Conservation (phyloP, 2,113 vertebrate species). For the Ammodytes dubius region DNA sequence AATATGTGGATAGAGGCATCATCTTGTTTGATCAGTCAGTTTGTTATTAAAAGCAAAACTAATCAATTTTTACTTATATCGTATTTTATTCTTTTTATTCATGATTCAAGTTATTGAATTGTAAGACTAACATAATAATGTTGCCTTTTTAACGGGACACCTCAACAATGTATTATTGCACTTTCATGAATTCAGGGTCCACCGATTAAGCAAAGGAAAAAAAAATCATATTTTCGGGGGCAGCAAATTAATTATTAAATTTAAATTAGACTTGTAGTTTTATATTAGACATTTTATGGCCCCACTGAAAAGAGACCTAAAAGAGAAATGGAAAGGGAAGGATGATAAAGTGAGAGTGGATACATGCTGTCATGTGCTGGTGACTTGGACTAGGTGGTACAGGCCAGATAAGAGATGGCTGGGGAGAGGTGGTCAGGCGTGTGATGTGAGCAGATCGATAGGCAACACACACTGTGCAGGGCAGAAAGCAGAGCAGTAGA, state of each 20-base stretch:
- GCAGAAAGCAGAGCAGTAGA: constrained; percentile 17
- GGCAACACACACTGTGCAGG: constrained; percentile 19
- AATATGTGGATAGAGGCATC: background rate
- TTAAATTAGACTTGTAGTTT: background rate
- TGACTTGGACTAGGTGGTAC: background rate
- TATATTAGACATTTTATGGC: background rate
- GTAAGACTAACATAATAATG: too few relatives aligned
- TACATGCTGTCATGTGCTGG: background rate
- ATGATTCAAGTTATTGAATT: too few relatives aligned
- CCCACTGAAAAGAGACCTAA: background rate
- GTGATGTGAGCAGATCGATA: constrained; percentile 50
- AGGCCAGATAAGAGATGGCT: background rate
- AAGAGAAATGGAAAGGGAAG: background rate
- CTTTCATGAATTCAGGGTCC: background rate
- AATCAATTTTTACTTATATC: background rate
- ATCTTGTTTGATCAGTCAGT: background rate
- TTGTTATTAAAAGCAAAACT: background rate
- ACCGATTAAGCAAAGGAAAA: too few relatives aligned
- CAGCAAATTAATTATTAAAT: too few relatives aligned
- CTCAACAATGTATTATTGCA: background rate
- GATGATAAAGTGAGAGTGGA: constrained; percentile 1
- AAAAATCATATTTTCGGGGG: too few relatives aligned
- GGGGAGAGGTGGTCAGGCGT: constrained; percentile 24
- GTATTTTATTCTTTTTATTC: too few relatives aligned
- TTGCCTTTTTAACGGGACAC: background rate